These are phyloP conservation scores for Tupaia chinensis DNA, from an alignment of 2,113 vertebrate species.

Conservation along the genomic window DNA sequence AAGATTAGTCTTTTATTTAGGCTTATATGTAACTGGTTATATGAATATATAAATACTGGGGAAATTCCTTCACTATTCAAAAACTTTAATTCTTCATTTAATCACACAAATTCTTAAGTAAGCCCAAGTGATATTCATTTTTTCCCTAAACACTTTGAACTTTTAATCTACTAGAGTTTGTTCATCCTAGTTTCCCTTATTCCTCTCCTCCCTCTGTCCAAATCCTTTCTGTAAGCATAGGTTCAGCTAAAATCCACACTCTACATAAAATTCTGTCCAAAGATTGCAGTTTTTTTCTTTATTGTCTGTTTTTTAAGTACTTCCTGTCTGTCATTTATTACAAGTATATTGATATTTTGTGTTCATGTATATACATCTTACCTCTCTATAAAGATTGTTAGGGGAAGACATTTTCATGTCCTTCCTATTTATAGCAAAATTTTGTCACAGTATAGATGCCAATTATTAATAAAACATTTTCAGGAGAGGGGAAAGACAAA, in stretches of 20 bases:
- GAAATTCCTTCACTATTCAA: too few species aligned
- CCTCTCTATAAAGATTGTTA: slow-evolving; percentile 14
- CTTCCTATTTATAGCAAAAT: not conserved
- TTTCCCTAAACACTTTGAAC: not conserved
- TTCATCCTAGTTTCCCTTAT: not conserved
- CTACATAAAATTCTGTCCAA: not conserved
- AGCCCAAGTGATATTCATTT: not conserved
- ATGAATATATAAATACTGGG: too few species aligned
- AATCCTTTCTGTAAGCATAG: slow-evolving; percentile 20
- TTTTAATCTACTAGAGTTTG: not conserved
- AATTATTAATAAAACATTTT: not conserved
- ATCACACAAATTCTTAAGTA: not conserved
- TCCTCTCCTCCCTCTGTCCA: not conserved
- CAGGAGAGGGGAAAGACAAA: not conserved
- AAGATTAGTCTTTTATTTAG: too few species aligned
- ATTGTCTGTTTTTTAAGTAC: not conserved
- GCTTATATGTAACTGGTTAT: too few species aligned
- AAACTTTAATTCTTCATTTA: not conserved
- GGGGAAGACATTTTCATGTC: not conserved
- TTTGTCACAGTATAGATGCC: not conserved
- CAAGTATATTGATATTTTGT: not conserved
- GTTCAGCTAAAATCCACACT: not conserved
- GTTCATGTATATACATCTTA: not conserved
- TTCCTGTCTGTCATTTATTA: not conserved
- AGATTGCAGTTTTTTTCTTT: not conserved